These are phyloP conservation scores for Megaustenia siamemsis DNA, from an alignment of 2,888 invertebrate species.

Conservation along the genomic window DNA sequence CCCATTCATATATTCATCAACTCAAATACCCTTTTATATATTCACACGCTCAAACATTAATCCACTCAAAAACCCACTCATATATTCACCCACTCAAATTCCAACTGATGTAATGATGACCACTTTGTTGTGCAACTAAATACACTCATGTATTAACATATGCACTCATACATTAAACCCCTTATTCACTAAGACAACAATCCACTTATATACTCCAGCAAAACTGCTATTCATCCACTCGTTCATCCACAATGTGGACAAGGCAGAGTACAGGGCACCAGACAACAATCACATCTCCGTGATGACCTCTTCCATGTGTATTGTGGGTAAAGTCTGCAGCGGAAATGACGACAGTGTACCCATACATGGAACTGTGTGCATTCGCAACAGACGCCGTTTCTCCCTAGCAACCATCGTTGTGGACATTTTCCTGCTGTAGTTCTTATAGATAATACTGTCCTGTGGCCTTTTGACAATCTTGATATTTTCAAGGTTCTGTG, in stretches of 20 bases:
- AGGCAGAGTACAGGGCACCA: too few species aligned
- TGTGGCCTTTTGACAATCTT: slow-evolving; percentile 77
- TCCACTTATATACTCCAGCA: background rate
- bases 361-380: slow-evolving; percentile 73
- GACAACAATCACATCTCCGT: slow-evolving; percentile 84
- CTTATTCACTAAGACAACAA: background rate
- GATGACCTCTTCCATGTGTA: slow-evolving; percentile 67
- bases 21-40: background rate
- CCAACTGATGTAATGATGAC: too few species aligned
- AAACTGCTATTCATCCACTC: too few species aligned
- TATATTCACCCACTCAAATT: background rate
- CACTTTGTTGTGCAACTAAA: too few species aligned
- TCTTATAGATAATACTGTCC: slow-evolving; percentile 79
- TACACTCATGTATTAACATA: too few species aligned
- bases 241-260: background rate
- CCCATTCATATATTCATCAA: background rate
- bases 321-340: slow-evolving; percentile 61
- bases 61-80: background rate
- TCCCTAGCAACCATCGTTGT: slow-evolving; percentile 74
- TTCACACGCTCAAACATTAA: background rate
- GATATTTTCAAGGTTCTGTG: slow-evolving; percentile 74
- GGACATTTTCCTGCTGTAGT: slow-evolving; percentile 75
- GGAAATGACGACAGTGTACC: slow-evolving; percentile 59
- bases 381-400: slow-evolving; percentile 70
- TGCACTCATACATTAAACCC: background rate